Evolutionary conservation across 1,140 invertebrate genomes (phyloP).

Genomic region (Cheumatopsyche charites): DNA sequence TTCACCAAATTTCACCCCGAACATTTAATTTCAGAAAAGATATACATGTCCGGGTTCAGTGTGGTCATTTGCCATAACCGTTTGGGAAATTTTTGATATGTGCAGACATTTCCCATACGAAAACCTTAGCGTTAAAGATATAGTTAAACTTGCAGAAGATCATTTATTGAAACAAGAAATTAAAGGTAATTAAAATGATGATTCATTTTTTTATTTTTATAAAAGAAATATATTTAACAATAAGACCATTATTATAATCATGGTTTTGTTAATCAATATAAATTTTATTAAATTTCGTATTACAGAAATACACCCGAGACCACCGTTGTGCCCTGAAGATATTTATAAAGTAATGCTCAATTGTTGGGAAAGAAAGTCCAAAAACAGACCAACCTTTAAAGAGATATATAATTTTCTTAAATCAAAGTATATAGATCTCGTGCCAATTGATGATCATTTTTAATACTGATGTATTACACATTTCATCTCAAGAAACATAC

Average conservation of each 20-base stretch:
- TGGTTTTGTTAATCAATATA: too few species aligned
- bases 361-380: constrained; percentile 76
- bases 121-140: constrained; percentile 73
- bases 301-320: constrained; percentile 71
- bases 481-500: too few species aligned
- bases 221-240: too few species aligned
- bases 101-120: constrained; percentile 76
- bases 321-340: constrained; percentile 74
- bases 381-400: constrained; percentile 73
- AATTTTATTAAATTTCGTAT: too few species aligned
- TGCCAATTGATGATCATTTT: constrained; percentile 54
- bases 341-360: constrained; percentile 80
- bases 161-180: constrained; percentile 70
- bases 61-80: constrained; percentile 73
- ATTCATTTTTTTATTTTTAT: too few species aligned
- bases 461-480: constrained; percentile 21
- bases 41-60: constrained; percentile 69
- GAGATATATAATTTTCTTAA: constrained; percentile 79
- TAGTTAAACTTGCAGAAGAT: constrained; percentile 75
- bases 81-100: constrained; percentile 79
- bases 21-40: constrained; percentile 65
- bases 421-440: constrained; percentile 61
- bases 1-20: constrained; percentile 34
- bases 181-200: constrained; percentile 60
- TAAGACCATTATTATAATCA: too few species aligned